These are phyloP conservation scores for Alexandromys fortis DNA, from an alignment of 2,113 vertebrate genomes.

Conservation along the genomic window DNA sequence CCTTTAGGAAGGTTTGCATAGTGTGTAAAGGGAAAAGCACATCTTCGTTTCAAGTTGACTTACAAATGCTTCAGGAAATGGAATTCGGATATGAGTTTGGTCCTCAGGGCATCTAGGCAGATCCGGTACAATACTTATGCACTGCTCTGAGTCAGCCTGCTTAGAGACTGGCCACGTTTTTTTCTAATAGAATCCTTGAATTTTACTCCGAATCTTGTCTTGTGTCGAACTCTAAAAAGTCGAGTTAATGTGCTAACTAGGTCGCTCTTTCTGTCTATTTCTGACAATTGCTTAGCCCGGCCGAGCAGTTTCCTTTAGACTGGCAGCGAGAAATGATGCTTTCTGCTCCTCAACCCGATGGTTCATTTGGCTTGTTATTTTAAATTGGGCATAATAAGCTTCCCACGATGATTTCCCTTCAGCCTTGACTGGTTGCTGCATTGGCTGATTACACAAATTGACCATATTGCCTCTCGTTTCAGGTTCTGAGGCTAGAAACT, in stretches of 20 bases:
- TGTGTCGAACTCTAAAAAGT: conserved; percentile 64
- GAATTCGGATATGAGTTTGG: neutral
- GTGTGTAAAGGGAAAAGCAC: conserved; percentile 33
- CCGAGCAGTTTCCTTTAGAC: conserved; percentile 62
- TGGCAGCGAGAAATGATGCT: conserved; percentile 69
- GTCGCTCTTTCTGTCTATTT: conserved; percentile 66
- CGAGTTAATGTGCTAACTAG: conserved; percentile 69
- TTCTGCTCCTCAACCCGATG: conserved; percentile 46
- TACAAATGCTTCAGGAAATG: conserved; percentile 55
- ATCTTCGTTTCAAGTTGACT: conserved; percentile 32
- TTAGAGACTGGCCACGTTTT: neutral
- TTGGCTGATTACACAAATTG: conserved; percentile 62
- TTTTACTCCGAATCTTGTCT: conserved; percentile 41
- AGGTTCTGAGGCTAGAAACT: conserved; percentile 55
- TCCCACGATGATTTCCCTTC: conserved; percentile 66
- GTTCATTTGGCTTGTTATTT: conserved; percentile 67
- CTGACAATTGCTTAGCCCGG: conserved; percentile 69
- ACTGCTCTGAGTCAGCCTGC: conserved; percentile 21
- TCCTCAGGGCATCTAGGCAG: conserved; percentile 12
- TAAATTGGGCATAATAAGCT: conserved; percentile 63
- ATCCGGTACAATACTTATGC: conserved; percentile 14
- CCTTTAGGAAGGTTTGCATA: neutral
- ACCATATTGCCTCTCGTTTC: conserved; percentile 49
- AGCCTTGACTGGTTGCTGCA: conserved; percentile 28
- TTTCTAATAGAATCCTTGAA: neutral